These are phyloP conservation scores for Lypha dubia DNA, from an alignment of 2,888 invertebrate species.

Conservation along the genomic window DNA sequence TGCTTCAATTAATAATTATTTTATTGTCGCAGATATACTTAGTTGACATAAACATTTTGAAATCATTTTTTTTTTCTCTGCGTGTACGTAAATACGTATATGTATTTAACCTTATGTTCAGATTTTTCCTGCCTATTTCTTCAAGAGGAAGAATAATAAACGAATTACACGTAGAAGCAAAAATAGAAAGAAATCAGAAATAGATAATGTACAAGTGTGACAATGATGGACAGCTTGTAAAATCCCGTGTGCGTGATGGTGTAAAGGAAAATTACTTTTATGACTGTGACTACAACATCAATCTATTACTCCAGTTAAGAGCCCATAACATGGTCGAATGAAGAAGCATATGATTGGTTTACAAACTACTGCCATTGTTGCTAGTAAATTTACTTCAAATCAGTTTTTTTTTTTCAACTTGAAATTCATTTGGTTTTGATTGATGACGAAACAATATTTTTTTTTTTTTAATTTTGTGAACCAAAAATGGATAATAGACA, in stretches of 20 bases:
- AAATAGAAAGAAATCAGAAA: too few species aligned
- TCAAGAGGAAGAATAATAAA: not conserved
- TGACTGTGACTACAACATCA: conserved; percentile 47
- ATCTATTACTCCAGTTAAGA: conserved; percentile 36
- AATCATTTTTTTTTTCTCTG: too few species aligned
- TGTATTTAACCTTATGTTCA: conserved; percentile 30
- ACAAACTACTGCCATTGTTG: conserved; percentile 34
- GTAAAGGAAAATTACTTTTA: conserved; percentile 64
- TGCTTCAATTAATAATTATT: too few species aligned
- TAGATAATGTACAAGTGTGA: conserved; percentile 45
- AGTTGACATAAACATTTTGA: too few species aligned
- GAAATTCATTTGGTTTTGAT: conserved; percentile 56
- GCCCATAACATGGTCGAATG: conserved; percentile 17
- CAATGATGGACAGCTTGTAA: conserved; percentile 67
- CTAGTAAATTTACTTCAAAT: conserved; percentile 15
- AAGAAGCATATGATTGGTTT: conserved; percentile 42
- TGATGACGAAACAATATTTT: conserved; percentile 50
- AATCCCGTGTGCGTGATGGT: conserved; percentile 62
- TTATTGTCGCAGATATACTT: too few species aligned
- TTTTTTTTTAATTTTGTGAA: conserved; percentile 32
- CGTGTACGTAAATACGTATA: too few species aligned
- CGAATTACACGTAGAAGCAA: not conserved
- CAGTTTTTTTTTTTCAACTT: not conserved
- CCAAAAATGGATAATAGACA: not conserved
- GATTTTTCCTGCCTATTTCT: not conserved